phyloP scores from a whole-genome alignment of 2,888 invertebrate species.

The Drosophila nigricruria region DNA sequence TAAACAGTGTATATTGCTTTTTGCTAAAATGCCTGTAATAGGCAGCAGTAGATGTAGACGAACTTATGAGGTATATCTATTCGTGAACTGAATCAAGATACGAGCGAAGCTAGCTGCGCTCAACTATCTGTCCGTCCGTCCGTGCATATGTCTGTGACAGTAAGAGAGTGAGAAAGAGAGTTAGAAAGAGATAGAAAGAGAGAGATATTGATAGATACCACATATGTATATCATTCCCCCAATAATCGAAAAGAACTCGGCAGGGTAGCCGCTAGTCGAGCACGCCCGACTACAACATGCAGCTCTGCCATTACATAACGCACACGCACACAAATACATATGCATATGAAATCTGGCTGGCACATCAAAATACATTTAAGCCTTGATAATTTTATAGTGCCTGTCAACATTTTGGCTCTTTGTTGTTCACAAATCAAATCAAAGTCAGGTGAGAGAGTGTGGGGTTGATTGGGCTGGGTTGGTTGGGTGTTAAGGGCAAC shows the following conservation, averaged over 20 bases:
- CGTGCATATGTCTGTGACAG: not conserved
- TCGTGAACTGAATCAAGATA: not conserved
- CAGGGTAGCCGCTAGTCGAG: conserved; percentile 2
- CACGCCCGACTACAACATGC: not conserved
- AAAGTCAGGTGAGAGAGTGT: conserved; percentile 11
- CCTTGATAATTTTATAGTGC: conserved; percentile 33
- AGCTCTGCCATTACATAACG: not conserved
- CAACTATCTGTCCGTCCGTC: not conserved
- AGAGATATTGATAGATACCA: not conserved
- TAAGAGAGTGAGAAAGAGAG: not conserved
- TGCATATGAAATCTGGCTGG: conserved; percentile 18
- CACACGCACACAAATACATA: conserved; percentile 1
- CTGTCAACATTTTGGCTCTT: conserved; percentile 59
- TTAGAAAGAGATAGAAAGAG: not conserved
- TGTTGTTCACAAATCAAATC: conserved; percentile 77
- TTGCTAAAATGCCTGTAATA: not conserved
- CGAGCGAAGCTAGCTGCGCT: not conserved
- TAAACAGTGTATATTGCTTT: not conserved
- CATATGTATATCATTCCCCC: too few species aligned
- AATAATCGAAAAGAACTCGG: too few species aligned
- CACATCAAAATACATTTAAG: conserved; percentile 12
- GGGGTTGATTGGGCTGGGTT: conserved; percentile 14
- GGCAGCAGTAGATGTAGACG: not conserved
- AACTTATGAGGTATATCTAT: not conserved
- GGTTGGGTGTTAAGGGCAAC: conserved; percentile 56